Evolutionary conservation across 2,888 invertebrate species (phyloP).

Genomic region (Entomobrya proxima): DNA sequence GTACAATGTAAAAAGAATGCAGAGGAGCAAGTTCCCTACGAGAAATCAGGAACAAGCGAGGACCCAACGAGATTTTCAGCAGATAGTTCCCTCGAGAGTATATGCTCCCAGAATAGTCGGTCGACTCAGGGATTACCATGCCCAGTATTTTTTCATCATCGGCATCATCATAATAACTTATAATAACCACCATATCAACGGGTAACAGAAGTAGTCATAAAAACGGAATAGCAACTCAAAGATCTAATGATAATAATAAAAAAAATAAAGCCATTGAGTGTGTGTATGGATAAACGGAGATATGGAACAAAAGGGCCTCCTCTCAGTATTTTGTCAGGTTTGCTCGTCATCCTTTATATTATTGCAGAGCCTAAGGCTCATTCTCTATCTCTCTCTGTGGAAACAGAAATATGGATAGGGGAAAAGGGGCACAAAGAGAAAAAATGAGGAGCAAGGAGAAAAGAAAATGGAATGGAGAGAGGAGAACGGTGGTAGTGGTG

Average conservation of each 20-base stretch:
- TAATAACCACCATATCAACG: constrained; percentile 36
- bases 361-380: constrained; percentile 36
- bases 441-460: constrained; percentile 32
- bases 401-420: not conserved
- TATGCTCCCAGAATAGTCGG: not conserved
- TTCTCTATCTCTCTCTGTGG: not conserved
- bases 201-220: constrained; percentile 44
- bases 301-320: constrained; percentile 59
- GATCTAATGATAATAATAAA: not conserved
- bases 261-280: constrained; percentile 3
- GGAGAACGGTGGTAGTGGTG: no score
- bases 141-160: not conserved
- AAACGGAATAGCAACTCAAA: not conserved
- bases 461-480: not conserved
- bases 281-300: not conserved
- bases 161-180: constrained; percentile 9
- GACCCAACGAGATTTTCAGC: constrained; percentile 6
- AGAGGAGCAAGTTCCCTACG: not conserved
- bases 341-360: constrained; percentile 9
- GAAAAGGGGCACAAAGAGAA: not conserved
- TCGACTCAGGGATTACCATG: not conserved
- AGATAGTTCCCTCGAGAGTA: constrained; percentile 48
- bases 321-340: constrained; percentile 58
- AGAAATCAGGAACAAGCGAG: constrained; percentile 9
- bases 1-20: not conserved